Percentiles rank a stretch among this genome's conserved stretches.
Conservation (phyloP, 2,113 vertebrate species). For the Phalacrocorax aristotelis region DNA sequence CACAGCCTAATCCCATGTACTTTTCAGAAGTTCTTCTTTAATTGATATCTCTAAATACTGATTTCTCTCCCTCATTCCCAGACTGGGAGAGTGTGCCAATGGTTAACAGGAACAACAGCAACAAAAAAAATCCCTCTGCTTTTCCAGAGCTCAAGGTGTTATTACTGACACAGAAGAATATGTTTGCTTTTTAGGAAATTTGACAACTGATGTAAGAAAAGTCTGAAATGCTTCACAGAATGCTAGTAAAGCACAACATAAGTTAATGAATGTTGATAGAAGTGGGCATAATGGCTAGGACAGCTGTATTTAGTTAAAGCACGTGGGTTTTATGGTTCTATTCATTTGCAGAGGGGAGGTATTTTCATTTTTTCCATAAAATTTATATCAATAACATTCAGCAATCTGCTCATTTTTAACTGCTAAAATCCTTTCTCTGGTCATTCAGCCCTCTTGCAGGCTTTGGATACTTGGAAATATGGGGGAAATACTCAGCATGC, state of each 20-base stretch:
- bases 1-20: background rate
- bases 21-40: background rate
- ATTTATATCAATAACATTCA: background rate
- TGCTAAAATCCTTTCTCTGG: background rate
- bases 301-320: background rate
- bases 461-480: background rate
- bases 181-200: background rate
- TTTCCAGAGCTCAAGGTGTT: background rate
- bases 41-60: background rate
- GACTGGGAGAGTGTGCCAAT: background rate
- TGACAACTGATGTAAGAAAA: background rate
- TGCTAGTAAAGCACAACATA: background rate
- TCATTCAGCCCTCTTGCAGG: background rate
- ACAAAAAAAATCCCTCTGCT: background rate
- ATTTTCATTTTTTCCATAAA: background rate
- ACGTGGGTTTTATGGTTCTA: background rate
- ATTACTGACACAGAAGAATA: background rate
- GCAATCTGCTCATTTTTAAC: background rate
- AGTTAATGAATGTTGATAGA: background rate
- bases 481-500: background rate
- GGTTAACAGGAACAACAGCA: background rate
- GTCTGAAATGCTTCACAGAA: background rate
- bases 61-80: background rate
- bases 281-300: background rate
- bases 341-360: background rate